Evolutionary conservation across 2,797 vertebrate species (phyloP), one percentile per base, ranked within the genome.

Genomic region (Sebastes iracundus): DNA sequence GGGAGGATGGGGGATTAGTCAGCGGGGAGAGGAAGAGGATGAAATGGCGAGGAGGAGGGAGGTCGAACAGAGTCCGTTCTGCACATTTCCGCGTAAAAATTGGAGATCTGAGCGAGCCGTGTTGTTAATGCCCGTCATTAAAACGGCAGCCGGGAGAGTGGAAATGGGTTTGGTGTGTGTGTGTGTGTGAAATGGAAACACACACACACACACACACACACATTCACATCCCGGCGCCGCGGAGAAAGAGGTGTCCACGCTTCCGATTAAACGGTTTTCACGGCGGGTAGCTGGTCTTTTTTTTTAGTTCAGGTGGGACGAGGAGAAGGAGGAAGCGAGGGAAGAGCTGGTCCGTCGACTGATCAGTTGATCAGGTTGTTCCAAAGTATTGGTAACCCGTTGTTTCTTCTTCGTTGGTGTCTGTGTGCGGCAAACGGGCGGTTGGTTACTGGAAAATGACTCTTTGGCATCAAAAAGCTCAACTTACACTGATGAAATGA

Each of bases 41-140:
- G 68, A 70, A 59, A 52, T 22, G 52, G 25, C 27, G 16, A 27
- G 7, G 22, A 27, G 2, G 25, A 30, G n/a, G 27, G 69, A 53
- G 71, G 80, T 72, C 20, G 20, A 25, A 11, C 52, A 9, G 75
- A 72, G 80, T 84, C 87, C 59, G 81, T 83, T 87, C 83, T 85
- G 86, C 85, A 83, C 75, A 85, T 90, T 87, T 81, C 65, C 72
- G 62, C 67, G 80, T 90, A 84, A 66, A 88, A 90, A 91, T 88
- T 56, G 72, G 49, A 77, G 83, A 92, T 91, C 73, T 84, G 79
- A 92, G 88, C 77, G 58, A 82, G 72, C 23, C 14, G 59, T 56
- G 81, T 76, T 11, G 80, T 79, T 89, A 81, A 84, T 79, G 84
- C 55, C 72, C 22, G 13, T 88, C 90, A 86, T 91, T 92, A 88